Base-by-base conservation (phyloP, 1,140 invertebrate genomes). In the Papilio aristodemus region DNA sequence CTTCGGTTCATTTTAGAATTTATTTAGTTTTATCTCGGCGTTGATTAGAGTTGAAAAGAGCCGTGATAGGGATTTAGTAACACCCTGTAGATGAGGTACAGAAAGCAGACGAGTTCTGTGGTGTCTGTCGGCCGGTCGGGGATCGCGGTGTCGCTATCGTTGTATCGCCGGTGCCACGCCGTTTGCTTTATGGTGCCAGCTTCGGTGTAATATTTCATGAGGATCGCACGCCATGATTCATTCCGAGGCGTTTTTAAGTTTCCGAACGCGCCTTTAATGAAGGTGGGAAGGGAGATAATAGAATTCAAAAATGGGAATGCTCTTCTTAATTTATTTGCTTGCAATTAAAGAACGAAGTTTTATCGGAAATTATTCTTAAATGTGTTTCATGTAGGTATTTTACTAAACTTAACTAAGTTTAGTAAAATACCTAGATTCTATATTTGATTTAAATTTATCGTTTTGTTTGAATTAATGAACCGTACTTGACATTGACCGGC, bases 121-220 rank as follows among this genome's bases (percentile, higher is more conserved):
- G 84, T 87, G 88, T 87, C 87, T 85, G 87, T 89, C 81, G 84
- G 88, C 86, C 87, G 84, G 87, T 89, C 81, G 84, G 75, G 78
- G 75, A 72, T 77, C 78, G 83, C 77, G 77, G 81, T 88, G 89
- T 90, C 86, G 85, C 89, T 91, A 91, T 91, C 87, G 85, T 84
- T 89, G 89, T 91, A 91, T 91, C 89, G 87, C 80, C 76, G 77
- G 74, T 86, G 86, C 86, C 89, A 87, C 81, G 80, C 81, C 86
- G 87, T 91, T 90, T 91, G 85, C 85, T 91, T 91, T 91, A 91
- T 91, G 86, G 89, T 89, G 86, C 89, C 89, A 89, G 89, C 84
- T 81, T 79, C 76, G 80, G 85, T 87, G 87, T 89, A 91, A 91
- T 91, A 91, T 91, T 86, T 91, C 89, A 89, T 87, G 79, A 77